Evolutionary conservation across 1,140 invertebrate genomes (phyloP).

Genomic region (Formica selysi): DNA sequence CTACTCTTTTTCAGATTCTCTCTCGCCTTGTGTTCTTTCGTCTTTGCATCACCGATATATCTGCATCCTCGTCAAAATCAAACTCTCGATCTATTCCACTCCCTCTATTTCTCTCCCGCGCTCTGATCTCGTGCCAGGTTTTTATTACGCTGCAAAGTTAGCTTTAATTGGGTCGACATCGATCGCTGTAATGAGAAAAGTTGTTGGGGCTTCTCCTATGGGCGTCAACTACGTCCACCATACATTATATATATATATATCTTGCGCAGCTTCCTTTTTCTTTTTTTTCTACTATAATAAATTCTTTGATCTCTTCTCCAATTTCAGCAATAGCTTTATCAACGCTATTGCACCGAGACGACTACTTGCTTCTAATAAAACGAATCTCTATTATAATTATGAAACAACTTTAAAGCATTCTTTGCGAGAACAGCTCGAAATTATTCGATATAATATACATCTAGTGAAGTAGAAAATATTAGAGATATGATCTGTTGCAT

Average conservation of each 20-base stretch:
- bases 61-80: slow-evolving; percentile 56
- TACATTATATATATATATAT: too few relatives aligned
- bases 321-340: slow-evolving; percentile 18
- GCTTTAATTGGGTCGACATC: slow-evolving; percentile 81
- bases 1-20: slow-evolving; percentile 36
- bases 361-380: slow-evolving; percentile 17
- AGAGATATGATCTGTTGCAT: not conserved
- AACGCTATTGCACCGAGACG: not conserved
- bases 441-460: not conserved
- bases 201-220: slow-evolving; percentile 70
- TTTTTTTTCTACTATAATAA: not conserved
- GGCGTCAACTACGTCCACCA: slow-evolving; percentile 36
- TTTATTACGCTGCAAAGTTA: slow-evolving; percentile 75
- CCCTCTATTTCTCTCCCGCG: slow-evolving; percentile 19
- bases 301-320: slow-evolving; percentile 36
- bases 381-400: not conserved
- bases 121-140: slow-evolving; percentile 48
- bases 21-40: not conserved
- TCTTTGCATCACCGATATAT: slow-evolving; percentile 48
- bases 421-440: not conserved
- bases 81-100: slow-evolving; percentile 34
- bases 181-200: slow-evolving; percentile 82
- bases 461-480: not conserved
- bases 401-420: not conserved
- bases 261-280: slow-evolving; percentile 54